These are phyloP conservation scores for Huso huso DNA, from an alignment of 2,797 vertebrate genomes.

Conservation along the genomic window DNA sequence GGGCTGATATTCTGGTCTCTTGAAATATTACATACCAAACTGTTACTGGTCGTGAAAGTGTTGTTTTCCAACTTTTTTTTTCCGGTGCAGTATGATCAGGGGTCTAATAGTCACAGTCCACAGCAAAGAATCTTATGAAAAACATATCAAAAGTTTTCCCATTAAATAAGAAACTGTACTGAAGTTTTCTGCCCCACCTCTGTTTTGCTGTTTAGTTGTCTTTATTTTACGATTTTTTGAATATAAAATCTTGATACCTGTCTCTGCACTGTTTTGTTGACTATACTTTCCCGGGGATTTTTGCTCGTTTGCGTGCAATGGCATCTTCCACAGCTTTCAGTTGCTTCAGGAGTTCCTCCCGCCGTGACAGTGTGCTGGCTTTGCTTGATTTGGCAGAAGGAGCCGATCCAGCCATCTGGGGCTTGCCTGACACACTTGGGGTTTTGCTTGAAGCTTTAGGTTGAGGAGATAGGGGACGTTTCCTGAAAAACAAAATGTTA, in stretches of 20 bases:
- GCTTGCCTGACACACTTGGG: conserved; percentile 13
- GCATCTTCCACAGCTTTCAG: conserved; percentile 94
- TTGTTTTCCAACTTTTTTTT: neutral
- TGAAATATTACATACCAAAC: neutral
- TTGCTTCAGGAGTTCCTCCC: conserved; percentile 94
- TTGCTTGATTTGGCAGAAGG: conserved; percentile 57
- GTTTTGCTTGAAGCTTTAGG: conserved; percentile 73
- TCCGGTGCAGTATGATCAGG: neutral
- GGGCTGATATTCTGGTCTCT: neutral
- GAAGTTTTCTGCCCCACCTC: conserved; percentile 28
- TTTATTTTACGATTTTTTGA: conserved; percentile 16
- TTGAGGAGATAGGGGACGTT: conserved; percentile 81
- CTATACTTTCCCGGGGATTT: conserved; percentile 85
- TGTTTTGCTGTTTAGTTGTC: neutral
- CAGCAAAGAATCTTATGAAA: conserved; percentile 11
- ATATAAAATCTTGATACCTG: conserved; percentile 33
- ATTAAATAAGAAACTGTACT: conserved; percentile 30
- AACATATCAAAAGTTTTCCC: conserved; percentile 26
- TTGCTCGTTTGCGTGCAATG: conserved; percentile 91
- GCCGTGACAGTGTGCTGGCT: conserved; percentile 84
- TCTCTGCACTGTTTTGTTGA: conserved; percentile 28
- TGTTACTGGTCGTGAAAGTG: too few relatives aligned
- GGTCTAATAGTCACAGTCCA: conserved; percentile 1
- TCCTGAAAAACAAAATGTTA: conserved; percentile 47
- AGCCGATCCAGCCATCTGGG: neutral